Evolutionary conservation across 2,888 invertebrate genomes (phyloP).

Genomic region (Ormyrus nitidulus): DNA sequence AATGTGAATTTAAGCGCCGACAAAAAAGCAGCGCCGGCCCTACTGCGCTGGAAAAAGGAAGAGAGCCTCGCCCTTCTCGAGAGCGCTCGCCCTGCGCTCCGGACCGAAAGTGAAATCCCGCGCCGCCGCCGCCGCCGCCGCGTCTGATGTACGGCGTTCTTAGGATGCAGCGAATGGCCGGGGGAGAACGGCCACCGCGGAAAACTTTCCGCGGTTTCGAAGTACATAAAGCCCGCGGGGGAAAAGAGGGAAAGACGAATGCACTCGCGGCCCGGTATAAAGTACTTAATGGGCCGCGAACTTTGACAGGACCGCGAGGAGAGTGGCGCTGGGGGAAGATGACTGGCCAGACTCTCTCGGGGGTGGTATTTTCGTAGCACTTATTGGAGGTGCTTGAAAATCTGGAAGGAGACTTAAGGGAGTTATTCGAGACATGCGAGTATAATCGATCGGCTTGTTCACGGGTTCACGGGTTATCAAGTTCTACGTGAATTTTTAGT

Average conservation of each 20-base stretch:
- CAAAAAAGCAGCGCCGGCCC: neutral
- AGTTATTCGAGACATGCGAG: too few species aligned
- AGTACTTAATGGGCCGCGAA: slow-evolving; percentile 51
- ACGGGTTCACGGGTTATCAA: too few species aligned
- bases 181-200: neutral
- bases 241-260: slow-evolving; percentile 2
- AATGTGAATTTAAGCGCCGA: slow-evolving; percentile 50
- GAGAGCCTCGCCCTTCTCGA: neutral
- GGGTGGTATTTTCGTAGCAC: too few species aligned
- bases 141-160: slow-evolving; percentile 40
- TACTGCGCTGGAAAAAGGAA: too few species aligned
- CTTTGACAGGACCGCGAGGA: slow-evolving; percentile 15
- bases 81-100: slow-evolving; percentile 3
- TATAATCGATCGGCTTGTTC: too few species aligned
- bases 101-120: slow-evolving; percentile 48
- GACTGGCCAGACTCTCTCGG: too few species aligned
- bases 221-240: slow-evolving; percentile 21
- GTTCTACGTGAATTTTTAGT: too few species aligned
- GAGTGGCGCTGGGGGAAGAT: neutral
- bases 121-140: neutral
- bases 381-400: too few species aligned
- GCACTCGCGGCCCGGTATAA: slow-evolving; percentile 32
- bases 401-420: too few species aligned
- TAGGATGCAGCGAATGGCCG: slow-evolving; percentile 15
- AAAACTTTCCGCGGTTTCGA: slow-evolving; percentile 39